Base-by-base conservation (phyloP, 2,113 vertebrate species). In the Ondatra zibethicus region DNA sequence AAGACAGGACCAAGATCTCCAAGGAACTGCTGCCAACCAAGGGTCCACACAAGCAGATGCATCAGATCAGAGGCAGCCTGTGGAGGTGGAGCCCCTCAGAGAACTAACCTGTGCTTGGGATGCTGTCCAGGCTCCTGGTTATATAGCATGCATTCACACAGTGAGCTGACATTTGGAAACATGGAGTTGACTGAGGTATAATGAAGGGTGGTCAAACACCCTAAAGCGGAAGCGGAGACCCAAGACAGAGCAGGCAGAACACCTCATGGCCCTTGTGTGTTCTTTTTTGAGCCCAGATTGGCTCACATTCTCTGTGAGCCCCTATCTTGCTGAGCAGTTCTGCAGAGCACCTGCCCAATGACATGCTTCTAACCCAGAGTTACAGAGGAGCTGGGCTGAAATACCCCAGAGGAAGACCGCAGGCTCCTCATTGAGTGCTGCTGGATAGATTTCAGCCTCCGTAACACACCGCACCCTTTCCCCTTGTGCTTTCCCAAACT, bases 71-170 rank as follows among this genome's bases (percentile, higher is more conserved):
- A 8, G 50, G 50, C 10, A 50, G 50, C 75, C 5, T 0, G 3
- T 45, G 42, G 39, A 45, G 63, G 21, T 4, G 4, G 33, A 21
- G 1, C 14, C 8, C 27, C 23, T 14, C 21, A 11, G 80, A 27
- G 36, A 52, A 61, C 21, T 7, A n/a, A 12, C 9, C 10, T 16
- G 31, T 58, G 42, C 8, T 4, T 17, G 17, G 17, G n/a, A 19
- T 1, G 0, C 50, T 8, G 1, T 6, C 2, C 42, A 65, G 31
- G 36, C 78, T 61, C 17, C 7, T 47, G 23, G 31, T 36, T 75
- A 65, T 31, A 12, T 13, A 19, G 2, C 3, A 1, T n/a, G 61
- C 2, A 11, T 47, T 21, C 19, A 12, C 10, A 42, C 90, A 16
- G 1, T 12, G 33, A 70, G 23, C 52, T 65, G 4, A 0, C 39